phyloP scores from a whole-genome alignment of 2,113 vertebrate species.

The Gallinago jamesoni region DNA sequence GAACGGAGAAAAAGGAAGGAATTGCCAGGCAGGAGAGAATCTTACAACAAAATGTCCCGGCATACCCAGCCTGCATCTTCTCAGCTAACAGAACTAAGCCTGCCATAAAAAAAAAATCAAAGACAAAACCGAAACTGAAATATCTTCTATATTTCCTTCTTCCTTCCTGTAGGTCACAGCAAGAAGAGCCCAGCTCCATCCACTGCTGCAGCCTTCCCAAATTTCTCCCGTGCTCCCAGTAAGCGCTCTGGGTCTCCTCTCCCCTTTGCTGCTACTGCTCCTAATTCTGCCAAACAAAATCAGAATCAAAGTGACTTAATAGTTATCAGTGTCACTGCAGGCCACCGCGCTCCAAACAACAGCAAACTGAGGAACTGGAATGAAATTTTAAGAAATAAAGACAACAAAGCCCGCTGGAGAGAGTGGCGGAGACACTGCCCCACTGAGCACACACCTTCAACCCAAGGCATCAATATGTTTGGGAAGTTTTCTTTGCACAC shows the following conservation, averaged over 20 bases:
- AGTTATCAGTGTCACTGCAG: neutral
- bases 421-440: neutral
- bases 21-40: neutral
- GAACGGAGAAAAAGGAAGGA: neutral
- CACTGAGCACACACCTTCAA: neutral
- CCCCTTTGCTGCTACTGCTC: neutral
- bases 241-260: neutral
- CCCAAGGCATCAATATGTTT: rapidly evolving
- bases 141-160: neutral
- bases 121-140: conserved; percentile 26
- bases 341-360: neutral
- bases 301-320: neutral
- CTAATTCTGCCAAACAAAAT: neutral
- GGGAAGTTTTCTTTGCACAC: neutral
- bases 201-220: rapidly evolving
- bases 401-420: neutral
- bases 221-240: neutral
- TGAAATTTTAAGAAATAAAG: neutral
- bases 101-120: neutral
- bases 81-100: neutral
- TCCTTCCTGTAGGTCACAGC: neutral
- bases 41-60: neutral
- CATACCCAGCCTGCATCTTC: neutral
- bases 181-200: neutral
- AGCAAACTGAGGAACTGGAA: neutral